Percentiles rank a stretch among this genome's conserved stretches.
Conservation (phyloP, 92 coral and sea anemone species). For the Anthopleura xanthogrammica region DNA sequence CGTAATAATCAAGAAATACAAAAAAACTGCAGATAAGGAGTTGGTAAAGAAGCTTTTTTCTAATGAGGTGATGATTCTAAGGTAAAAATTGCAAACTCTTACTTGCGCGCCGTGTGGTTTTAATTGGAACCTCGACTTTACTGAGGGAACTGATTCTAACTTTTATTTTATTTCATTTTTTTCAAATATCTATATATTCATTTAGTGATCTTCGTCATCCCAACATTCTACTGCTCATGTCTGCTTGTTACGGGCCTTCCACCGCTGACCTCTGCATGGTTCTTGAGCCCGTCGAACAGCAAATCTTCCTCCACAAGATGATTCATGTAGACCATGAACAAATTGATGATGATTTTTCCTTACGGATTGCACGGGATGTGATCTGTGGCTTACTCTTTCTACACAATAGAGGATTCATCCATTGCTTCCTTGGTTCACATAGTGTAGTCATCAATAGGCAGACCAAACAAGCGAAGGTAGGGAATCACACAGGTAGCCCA, state of each 20-base stretch:
- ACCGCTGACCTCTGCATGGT: constrained; percentile 59
- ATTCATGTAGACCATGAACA: constrained; percentile 61
- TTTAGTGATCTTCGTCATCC: constrained; percentile 85
- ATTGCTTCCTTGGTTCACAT: constrained; percentile 82
- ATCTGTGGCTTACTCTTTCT: constrained; percentile 85
- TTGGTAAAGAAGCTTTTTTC: constrained; percentile 35
- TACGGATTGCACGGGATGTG: constrained; percentile 72
- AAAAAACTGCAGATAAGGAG: constrained; percentile 30
- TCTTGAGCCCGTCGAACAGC: constrained; percentile 67
- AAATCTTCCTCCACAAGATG: constrained; percentile 50
- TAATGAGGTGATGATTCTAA: constrained; percentile 50
- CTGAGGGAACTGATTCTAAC: neutral
- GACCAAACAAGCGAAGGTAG: constrained; percentile 71
- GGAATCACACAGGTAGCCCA: neutral
- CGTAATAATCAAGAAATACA: constrained; percentile 70
- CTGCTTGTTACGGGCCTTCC: constrained; percentile 66
- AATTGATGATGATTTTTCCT: constrained; percentile 69
- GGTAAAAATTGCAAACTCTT: constrained; percentile 25
- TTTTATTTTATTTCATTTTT: neutral
- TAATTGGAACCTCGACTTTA: no score
- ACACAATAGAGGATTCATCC: constrained; percentile 84
- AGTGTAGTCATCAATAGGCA: constrained; percentile 63
- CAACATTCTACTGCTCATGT: constrained; percentile 71
- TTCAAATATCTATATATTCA: neutral
- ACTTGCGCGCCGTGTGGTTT: no score